Evolutionary conservation across 1,140 invertebrate species (phyloP).

Genomic region (Chrysomallon squamiferum): DNA sequence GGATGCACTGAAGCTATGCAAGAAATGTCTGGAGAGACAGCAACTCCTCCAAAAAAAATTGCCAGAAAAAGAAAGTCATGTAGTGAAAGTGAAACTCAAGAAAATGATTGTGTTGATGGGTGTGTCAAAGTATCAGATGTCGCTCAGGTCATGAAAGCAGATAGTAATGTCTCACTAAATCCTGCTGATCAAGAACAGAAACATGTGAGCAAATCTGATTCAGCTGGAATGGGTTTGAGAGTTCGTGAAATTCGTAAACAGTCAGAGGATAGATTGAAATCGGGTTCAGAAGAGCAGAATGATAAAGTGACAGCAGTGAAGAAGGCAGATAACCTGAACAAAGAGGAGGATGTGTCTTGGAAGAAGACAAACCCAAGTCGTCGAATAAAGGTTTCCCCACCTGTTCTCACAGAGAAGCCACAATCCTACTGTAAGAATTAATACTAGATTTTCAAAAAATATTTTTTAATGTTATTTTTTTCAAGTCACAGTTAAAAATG

Average conservation of each 20-base stretch:
- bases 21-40: background rate
- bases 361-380: background rate
- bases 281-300: background rate
- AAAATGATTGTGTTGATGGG: background rate
- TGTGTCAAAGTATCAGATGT: background rate
- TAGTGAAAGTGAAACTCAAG: constrained; percentile 14
- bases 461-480: background rate
- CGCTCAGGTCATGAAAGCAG: background rate
- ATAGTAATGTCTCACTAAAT: background rate
- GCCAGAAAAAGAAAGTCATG: constrained; percentile 26
- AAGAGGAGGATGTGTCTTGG: constrained; percentile 1
- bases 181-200: background rate
- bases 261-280: background rate
- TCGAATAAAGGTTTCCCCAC: background rate
- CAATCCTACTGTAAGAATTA: constrained; percentile 5
- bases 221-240: background rate
- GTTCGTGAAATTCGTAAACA: background rate
- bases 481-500: too few relatives aligned
- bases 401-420: background rate
- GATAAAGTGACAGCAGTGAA: background rate
- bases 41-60: background rate
- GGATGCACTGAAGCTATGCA: background rate
- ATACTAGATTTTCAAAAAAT: background rate
- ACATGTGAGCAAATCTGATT: background rate
- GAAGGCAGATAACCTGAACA: background rate